phyloP scores from a whole-genome alignment of 2,888 invertebrate species.

The Perizoma flavofasciatum region DNA sequence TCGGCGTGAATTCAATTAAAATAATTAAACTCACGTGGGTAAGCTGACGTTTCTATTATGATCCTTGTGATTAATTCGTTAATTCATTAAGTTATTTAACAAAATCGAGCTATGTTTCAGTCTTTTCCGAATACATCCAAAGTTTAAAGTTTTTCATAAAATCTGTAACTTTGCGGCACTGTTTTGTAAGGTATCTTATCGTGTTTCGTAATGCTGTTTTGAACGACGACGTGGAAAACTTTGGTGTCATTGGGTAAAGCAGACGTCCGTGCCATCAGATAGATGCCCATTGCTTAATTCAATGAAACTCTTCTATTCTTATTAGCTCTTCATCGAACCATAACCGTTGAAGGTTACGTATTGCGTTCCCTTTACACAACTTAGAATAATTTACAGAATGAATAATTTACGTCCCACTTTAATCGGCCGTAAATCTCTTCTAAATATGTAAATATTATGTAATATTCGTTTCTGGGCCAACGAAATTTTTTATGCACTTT shows the following conservation, averaged over 20 bases:
- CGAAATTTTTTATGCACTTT: conserved; percentile 35
- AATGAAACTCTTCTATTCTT: conserved; percentile 5
- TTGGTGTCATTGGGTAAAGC: neutral
- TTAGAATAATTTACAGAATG: conserved; percentile 26
- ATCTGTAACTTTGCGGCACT: too few relatives aligned
- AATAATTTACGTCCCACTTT: conserved; percentile 27
- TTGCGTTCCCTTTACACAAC: conserved; percentile 25
- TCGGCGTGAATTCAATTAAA: too few relatives aligned
- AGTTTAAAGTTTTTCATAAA: too few relatives aligned
- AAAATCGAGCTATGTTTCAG: too few relatives aligned
- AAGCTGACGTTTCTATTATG: too few relatives aligned
- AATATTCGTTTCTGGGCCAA: conserved; percentile 33
- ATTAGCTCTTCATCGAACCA: conserved; percentile 12
- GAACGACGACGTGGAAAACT: too few relatives aligned
- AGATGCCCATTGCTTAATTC: conserved; percentile 16
- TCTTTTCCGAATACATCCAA: too few relatives aligned
- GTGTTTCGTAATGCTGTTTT: too few relatives aligned
- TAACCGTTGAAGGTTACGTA: conserved; percentile 27
- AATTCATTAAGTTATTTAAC: too few relatives aligned
- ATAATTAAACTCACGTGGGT: too few relatives aligned
- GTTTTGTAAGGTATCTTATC: too few relatives aligned
- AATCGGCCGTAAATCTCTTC: conserved; percentile 29
- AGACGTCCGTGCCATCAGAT: neutral
- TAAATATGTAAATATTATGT: conserved; percentile 31
- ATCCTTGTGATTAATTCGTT: too few relatives aligned